Percentiles rank a stretch among this genome's conserved stretches.
These are phyloP conservation scores for Ostrea edulis DNA, from an alignment of 1,140 invertebrate species.

Conservation along the genomic window DNA sequence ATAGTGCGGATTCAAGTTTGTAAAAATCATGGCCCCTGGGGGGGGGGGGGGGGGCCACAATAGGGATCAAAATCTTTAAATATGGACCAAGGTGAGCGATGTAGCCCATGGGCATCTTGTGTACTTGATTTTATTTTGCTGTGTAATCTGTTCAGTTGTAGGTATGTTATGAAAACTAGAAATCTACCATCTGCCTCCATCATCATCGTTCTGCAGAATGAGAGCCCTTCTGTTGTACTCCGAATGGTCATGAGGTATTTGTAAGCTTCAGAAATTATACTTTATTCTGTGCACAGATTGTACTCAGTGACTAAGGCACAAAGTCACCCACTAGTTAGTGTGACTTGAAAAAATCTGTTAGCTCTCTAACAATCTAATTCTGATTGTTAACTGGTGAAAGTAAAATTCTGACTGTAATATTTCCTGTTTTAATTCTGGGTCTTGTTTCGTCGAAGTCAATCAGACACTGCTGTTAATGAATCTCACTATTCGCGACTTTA, in stretches of 20 bases:
- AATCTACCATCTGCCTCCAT: slow-evolving; percentile 82
- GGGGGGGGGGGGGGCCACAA: too few species aligned
- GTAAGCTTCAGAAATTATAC: background rate
- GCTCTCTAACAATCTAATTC: background rate
- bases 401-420: background rate
- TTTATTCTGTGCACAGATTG: background rate
- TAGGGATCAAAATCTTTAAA: too few species aligned
- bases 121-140: too few species aligned
- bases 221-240: slow-evolving; percentile 90
- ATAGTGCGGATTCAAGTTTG: too few species aligned
- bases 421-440: too few species aligned
- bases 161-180: background rate
- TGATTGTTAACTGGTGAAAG: too few species aligned
- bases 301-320: too few species aligned
- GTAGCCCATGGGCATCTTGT: too few species aligned
- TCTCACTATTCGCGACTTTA: too few species aligned
- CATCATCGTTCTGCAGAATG: slow-evolving; percentile 93
- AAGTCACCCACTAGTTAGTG: background rate
- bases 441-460: background rate
- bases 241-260: slow-evolving; percentile 83
- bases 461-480: background rate
- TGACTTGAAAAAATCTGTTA: background rate
- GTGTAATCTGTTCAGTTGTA: slow-evolving; percentile 18
- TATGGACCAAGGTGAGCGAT: too few species aligned
- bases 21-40: too few species aligned